phyloP scores from a whole-genome alignment of 2,888 invertebrate genomes.

The Eugnorisma glareosa region DNA sequence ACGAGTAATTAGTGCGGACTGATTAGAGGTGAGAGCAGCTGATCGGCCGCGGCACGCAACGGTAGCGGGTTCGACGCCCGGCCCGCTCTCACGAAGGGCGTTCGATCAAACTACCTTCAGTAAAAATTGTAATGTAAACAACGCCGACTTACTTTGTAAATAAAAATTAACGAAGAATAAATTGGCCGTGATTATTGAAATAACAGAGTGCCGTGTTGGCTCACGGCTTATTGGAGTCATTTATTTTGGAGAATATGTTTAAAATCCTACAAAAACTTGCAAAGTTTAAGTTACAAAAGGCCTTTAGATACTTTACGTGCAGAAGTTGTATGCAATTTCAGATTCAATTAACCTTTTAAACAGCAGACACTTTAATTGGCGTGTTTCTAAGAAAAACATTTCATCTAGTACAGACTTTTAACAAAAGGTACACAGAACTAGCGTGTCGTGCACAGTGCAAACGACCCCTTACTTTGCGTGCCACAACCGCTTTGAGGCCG shows the following conservation, averaged over 20 bases:
- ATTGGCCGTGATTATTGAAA: conserved; percentile 66
- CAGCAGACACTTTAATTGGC: conserved; percentile 38
- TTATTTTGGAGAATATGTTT: conserved; percentile 28
- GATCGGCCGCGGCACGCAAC: conserved; percentile 79
- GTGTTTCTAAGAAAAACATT: conserved; percentile 20
- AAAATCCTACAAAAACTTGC: neutral
- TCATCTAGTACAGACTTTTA: conserved; percentile 37
- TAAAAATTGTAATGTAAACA: conserved; percentile 70
- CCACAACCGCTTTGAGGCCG: conserved; percentile 74
- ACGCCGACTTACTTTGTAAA: conserved; percentile 62
- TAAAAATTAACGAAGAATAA: conserved; percentile 56
- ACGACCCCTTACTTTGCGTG: conserved; percentile 81
- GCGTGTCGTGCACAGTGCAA: conserved; percentile 76
- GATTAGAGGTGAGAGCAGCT: conserved; percentile 78
- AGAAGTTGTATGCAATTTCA: conserved; percentile 16
- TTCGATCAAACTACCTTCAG: conserved; percentile 60
- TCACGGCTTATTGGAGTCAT: conserved; percentile 15
- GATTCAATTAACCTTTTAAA: conserved; percentile 38
- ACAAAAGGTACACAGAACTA: conserved; percentile 56
- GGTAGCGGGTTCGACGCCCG: conserved; percentile 78
- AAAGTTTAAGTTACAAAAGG: neutral
- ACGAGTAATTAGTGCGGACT: conserved; percentile 79
- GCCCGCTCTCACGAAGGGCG: conserved; percentile 74
- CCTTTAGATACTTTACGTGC: neutral
- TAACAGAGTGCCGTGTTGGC: conserved; percentile 41